phyloP scores from a whole-genome alignment of 2,888 invertebrate species.

The Napeogenes sylphis region DNA sequence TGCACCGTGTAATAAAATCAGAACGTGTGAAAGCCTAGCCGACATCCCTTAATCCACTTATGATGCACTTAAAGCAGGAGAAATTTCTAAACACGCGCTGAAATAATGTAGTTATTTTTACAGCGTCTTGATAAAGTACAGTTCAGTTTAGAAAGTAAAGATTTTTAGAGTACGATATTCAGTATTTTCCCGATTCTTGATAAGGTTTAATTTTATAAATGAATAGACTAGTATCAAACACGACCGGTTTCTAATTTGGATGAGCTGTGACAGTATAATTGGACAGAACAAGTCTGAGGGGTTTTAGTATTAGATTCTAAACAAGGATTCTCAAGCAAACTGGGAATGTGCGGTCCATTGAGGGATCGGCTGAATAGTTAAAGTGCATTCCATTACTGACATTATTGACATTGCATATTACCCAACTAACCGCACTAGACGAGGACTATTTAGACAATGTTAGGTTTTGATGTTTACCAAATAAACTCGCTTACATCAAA shows the following conservation, averaged over 20 bases:
- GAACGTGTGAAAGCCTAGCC: constrained; percentile 40
- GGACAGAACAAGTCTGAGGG: background rate
- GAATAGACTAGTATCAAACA: too few relatives aligned
- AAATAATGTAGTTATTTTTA: constrained; percentile 11
- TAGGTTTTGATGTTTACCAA: background rate
- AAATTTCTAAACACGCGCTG: constrained; percentile 21
- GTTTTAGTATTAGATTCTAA: background rate
- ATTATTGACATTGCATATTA: background rate
- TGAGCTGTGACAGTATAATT: too few relatives aligned
- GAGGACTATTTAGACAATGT: background rate
- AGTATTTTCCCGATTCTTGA: too few relatives aligned
- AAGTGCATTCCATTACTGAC: background rate
- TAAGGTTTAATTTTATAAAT: too few relatives aligned
- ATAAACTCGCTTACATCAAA: background rate
- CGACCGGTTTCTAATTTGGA: too few relatives aligned
- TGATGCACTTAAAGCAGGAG: constrained; percentile 43
- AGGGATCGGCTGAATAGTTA: constrained; percentile 5
- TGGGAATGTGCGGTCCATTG: constrained; percentile 1
- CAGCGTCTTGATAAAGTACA: constrained; percentile 4
- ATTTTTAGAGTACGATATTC: too few relatives aligned
- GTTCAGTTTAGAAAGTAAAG: background rate
- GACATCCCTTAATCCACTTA: constrained; percentile 45
- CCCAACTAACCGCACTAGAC: background rate
- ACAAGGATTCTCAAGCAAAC: constrained; percentile 1
- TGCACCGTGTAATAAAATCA: too few relatives aligned